phyloP scores from a whole-genome alignment of 2,113 vertebrate species.

The Ptilonorhynchus violaceus region DNA sequence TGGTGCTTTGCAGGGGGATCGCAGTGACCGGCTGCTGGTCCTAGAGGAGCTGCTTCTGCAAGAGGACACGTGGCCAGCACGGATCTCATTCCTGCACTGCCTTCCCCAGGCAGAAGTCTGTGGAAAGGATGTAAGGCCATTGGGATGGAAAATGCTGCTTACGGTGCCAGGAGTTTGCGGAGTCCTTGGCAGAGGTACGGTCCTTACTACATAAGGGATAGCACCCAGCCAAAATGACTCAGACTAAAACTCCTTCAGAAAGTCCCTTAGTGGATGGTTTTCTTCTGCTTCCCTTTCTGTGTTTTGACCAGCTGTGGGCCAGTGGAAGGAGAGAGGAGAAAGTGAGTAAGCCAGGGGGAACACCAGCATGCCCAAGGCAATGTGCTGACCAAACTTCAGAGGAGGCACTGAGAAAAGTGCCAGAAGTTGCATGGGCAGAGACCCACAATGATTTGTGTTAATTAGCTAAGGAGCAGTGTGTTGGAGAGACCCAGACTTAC shows the following conservation, averaged over 20 bases:
- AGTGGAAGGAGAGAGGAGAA: not conserved
- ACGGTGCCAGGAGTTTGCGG: not conserved
- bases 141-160: not conserved
- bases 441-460: not conserved
- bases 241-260: not conserved
- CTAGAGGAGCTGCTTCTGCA: not conserved
- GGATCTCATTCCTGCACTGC: not conserved
- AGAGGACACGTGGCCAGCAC: not conserved
- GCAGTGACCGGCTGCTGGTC: not conserved
- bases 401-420: not conserved
- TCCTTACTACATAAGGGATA: not conserved
- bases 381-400: accelerated
- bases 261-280: not conserved
- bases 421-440: not conserved
- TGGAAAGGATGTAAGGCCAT: not conserved
- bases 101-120: not conserved
- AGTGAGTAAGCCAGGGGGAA: not conserved
- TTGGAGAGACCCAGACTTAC: not conserved
- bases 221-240: not conserved
- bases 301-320: not conserved
- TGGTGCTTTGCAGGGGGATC: not conserved
- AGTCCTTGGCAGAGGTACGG: not conserved
- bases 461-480: not conserved
- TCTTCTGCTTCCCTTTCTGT: not conserved
- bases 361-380: not conserved